Percentiles rank a stretch among this genome's conserved stretches.
Evolutionary conservation across 1,140 invertebrate genomes (phyloP).

Genomic region (Drosophila littoralis): DNA sequence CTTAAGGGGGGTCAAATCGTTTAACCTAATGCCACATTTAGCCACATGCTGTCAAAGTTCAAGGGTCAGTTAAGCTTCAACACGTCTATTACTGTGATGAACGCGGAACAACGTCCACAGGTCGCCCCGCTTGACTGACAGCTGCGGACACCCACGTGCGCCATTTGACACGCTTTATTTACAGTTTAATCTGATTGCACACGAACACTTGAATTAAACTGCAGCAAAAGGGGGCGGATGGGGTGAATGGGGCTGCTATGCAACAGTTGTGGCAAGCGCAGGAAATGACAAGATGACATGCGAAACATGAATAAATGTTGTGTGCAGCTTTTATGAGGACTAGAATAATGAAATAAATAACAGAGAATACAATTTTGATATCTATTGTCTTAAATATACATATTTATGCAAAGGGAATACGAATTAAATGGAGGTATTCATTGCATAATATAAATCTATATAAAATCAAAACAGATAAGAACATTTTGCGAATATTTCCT

Average conservation of each 20-base stretch:
- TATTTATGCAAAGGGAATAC: too few relatives aligned
- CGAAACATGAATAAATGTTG: background rate
- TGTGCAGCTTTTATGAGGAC: background rate
- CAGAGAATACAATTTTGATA: background rate
- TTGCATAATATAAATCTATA: too few relatives aligned
- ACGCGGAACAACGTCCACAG: slow-evolving; percentile 6
- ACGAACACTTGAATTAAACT: slow-evolving; percentile 15
- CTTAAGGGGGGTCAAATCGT: slow-evolving; percentile 12
- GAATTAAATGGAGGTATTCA: too few relatives aligned
- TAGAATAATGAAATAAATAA: background rate
- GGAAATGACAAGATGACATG: background rate
- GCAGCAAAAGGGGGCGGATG: background rate
- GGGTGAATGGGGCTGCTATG: background rate
- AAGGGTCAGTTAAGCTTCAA: slow-evolving; percentile 8
- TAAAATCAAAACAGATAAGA: too few relatives aligned
- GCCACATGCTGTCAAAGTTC: slow-evolving; percentile 32
- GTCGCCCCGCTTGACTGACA: slow-evolving; percentile 22
- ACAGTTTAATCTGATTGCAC: slow-evolving; percentile 24
- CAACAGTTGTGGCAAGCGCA: background rate
- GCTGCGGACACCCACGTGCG: slow-evolving; percentile 6
- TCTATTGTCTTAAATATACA: background rate
- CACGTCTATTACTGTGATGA: slow-evolving; percentile 21
- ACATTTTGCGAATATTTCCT: too few relatives aligned
- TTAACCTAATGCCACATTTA: slow-evolving; percentile 20
- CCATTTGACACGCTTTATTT: slow-evolving; percentile 26